Conservation (phyloP, 1,140 invertebrate genomes). For the Achroia grisella region DNA sequence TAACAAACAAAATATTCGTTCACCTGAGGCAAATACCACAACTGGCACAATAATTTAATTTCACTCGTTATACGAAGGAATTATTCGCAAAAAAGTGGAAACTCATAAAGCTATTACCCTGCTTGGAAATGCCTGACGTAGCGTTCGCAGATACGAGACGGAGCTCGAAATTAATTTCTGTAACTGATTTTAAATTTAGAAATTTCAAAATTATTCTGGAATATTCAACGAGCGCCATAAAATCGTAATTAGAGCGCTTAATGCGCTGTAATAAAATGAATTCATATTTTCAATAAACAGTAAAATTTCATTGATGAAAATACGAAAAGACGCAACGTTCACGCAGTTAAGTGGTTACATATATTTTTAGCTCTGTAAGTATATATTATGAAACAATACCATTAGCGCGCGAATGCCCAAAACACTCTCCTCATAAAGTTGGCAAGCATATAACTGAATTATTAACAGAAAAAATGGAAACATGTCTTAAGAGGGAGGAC, state of each 20-base stretch:
- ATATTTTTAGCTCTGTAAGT: neutral
- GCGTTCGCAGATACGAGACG: constrained; percentile 28
- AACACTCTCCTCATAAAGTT: neutral
- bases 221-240: constrained; percentile 12
- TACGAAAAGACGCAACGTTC: too few relatives aligned
- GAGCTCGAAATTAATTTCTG: constrained; percentile 37
- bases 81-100: constrained; percentile 47
- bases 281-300: constrained; percentile 8
- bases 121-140: constrained; percentile 37
- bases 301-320: neutral
- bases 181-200: constrained; percentile 18
- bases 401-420: neutral
- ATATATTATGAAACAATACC: neutral
- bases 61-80: constrained; percentile 35
- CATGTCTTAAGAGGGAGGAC: neutral
- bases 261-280: constrained; percentile 6
- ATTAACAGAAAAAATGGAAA: neutral
- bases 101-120: constrained; percentile 51
- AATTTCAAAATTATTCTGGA: constrained; percentile 19
- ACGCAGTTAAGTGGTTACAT: neutral
- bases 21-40: constrained; percentile 20
- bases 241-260: constrained; percentile 16
- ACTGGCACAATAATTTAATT: constrained; percentile 47
- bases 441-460: neutral
- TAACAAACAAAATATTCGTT: constrained; percentile 15